phyloP scores from a whole-genome alignment of 1,140 invertebrate species.

The Euborellia annulipes region DNA sequence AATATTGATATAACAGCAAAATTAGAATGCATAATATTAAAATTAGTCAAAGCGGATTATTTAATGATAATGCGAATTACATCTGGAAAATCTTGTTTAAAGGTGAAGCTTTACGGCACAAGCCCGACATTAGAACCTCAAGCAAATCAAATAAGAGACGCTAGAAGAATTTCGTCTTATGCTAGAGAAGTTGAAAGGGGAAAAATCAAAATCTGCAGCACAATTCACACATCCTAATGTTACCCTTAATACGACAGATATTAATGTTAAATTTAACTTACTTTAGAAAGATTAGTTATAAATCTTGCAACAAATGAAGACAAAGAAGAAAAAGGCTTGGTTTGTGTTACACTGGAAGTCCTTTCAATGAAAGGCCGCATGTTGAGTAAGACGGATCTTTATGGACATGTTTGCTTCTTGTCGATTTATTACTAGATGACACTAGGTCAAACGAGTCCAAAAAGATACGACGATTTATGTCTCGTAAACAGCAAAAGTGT shows the following conservation, averaged over 20 bases:
- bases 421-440: conserved; percentile 70
- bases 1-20: conserved; percentile 69
- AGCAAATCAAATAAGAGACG: too few relatives aligned
- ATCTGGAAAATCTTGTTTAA: conserved; percentile 69
- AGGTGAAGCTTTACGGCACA: too few relatives aligned
- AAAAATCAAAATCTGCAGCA: too few relatives aligned
- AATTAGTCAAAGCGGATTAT: conserved; percentile 50
- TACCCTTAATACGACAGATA: neutral
- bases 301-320: conserved; percentile 37
- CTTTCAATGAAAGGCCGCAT: conserved; percentile 65
- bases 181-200: too few relatives aligned
- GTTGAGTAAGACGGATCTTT: conserved; percentile 56
- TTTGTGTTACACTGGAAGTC: conserved; percentile 55
- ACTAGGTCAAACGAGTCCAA: conserved; percentile 30
- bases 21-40: conserved; percentile 59
- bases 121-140: neutral
- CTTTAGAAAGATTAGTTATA: conserved; percentile 51
- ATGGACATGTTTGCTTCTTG: conserved; percentile 51
- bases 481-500: too few relatives aligned
- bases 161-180: too few relatives aligned
- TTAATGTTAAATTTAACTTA: conserved; percentile 40
- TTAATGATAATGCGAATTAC: conserved; percentile 60
- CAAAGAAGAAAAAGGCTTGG: conserved; percentile 43
- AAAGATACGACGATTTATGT: neutral
- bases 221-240: neutral